Conservation (phyloP, 2,888 invertebrate species). For the Incurvaria masculella region DNA sequence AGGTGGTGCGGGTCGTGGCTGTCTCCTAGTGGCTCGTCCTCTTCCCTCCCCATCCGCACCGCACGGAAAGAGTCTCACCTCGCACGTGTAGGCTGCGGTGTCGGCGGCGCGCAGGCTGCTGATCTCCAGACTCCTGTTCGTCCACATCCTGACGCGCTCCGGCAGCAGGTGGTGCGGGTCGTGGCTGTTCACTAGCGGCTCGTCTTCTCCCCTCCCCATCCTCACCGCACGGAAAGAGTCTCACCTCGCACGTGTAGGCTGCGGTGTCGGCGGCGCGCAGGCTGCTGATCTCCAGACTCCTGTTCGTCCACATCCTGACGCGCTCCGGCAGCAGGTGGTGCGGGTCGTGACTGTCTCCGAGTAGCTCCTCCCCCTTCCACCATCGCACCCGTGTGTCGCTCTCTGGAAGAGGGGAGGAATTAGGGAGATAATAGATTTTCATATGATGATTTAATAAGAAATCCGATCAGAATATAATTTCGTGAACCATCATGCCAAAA, state of each 20-base stretch:
- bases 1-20: constrained; percentile 47
- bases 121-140: constrained; percentile 71
- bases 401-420: too few species aligned
- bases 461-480: too few species aligned
- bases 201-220: too few species aligned
- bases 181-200: constrained; percentile 66
- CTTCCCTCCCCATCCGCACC: too few species aligned
- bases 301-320: constrained; percentile 69
- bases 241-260: constrained; percentile 65
- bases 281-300: constrained; percentile 63
- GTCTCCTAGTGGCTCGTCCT: constrained; percentile 53
- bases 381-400: constrained; percentile 63
- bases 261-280: constrained; percentile 61
- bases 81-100: constrained; percentile 66
- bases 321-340: constrained; percentile 52
- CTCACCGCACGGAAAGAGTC: too few species aligned
- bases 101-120: constrained; percentile 53
- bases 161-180: constrained; percentile 48
- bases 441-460: too few species aligned
- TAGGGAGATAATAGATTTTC: too few species aligned
- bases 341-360: constrained; percentile 58
- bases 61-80: constrained; percentile 40
- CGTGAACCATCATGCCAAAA: too few species aligned
- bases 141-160: constrained; percentile 60
- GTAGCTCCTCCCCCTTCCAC: constrained; percentile 62